These are phyloP conservation scores for Jordanella pulchra DNA, from an alignment of 2,797 vertebrate genomes.

Conservation along the genomic window DNA sequence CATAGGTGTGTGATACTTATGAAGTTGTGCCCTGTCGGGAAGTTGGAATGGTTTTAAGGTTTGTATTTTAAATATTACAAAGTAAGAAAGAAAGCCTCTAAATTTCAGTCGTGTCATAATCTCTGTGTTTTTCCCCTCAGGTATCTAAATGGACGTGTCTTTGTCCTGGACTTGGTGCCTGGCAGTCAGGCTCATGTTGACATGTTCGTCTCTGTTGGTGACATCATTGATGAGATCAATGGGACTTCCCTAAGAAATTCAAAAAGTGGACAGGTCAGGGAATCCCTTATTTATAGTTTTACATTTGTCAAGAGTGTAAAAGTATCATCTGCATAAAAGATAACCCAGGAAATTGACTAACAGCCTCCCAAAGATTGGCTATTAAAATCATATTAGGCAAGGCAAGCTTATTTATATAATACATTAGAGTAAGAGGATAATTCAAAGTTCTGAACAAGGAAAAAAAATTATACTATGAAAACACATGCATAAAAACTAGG, in stretches of 20 bases:
- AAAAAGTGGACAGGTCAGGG: conserved; percentile 77
- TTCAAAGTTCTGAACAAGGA: too few species aligned
- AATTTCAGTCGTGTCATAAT: not conserved
- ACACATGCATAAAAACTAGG: too few species aligned
- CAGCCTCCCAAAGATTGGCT: not conserved
- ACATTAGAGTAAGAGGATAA: too few species aligned
- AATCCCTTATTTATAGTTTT: not conserved
- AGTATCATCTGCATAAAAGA: not conserved
- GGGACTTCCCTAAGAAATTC: conserved; percentile 82
- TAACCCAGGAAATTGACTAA: too few species aligned
- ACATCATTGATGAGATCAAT: conserved; percentile 86
- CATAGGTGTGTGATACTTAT: conserved; percentile 80
- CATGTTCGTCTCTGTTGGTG: conserved; percentile 76
- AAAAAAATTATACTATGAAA: too few species aligned
- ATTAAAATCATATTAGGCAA: too few species aligned
- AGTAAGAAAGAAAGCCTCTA: not conserved
- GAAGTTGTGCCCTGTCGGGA: conserved; percentile 79
- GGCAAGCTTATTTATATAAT: too few species aligned
- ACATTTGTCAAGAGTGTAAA: not conserved
- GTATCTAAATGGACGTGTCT: conserved; percentile 80
- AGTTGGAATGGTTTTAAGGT: conserved; percentile 83
- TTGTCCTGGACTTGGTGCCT: conserved; percentile 77
- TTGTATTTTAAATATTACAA: conserved; percentile 33
- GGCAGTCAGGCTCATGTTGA: conserved; percentile 81
- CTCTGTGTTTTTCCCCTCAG: conserved; percentile 50